A percentile compares a stretch with the other conserved stretches of the same genome.
Conservation (phyloP, 2,797 vertebrate genomes). For the Leptodactylus fallax region DNA sequence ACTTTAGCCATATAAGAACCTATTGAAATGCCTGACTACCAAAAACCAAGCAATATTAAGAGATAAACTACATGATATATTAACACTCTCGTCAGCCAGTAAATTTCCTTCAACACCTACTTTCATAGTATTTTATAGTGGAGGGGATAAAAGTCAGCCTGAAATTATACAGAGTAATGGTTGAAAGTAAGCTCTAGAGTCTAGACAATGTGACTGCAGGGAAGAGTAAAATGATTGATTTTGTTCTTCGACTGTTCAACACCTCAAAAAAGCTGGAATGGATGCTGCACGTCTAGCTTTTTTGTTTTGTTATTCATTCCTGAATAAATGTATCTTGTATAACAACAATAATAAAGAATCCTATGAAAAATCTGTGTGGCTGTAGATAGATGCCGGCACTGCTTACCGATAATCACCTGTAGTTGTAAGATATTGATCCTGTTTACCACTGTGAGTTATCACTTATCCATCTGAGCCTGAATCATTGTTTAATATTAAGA, state of each 20-base stretch:
- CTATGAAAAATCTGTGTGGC: neutral
- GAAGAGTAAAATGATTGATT: constrained; percentile 24
- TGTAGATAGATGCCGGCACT: neutral
- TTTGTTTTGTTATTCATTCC: neutral
- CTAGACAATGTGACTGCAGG: constrained; percentile 23
- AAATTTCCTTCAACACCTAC: neutral
- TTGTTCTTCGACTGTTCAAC: neutral
- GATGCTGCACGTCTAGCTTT: neutral
- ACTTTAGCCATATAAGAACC: neutral
- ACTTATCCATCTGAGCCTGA: no score
- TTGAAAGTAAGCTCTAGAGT: constrained; percentile 9
- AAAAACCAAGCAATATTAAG: neutral
- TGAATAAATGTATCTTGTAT: neutral
- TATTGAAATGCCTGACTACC: neutral
- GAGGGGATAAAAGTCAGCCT: constrained; percentile 4
- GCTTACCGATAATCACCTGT: no score
- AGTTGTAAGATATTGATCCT: no score
- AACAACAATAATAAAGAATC: neutral
- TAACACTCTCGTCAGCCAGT: neutral
- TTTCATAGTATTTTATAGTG: neutral
- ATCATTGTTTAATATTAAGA: no score
- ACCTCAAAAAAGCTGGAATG: neutral
- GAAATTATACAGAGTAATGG: neutral
- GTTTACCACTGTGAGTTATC: no score
- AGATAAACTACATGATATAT: neutral